Evolutionary conservation across 2,797 vertebrate species (phyloP).

Genomic region (Oceanodroma leucorhoa): DNA sequence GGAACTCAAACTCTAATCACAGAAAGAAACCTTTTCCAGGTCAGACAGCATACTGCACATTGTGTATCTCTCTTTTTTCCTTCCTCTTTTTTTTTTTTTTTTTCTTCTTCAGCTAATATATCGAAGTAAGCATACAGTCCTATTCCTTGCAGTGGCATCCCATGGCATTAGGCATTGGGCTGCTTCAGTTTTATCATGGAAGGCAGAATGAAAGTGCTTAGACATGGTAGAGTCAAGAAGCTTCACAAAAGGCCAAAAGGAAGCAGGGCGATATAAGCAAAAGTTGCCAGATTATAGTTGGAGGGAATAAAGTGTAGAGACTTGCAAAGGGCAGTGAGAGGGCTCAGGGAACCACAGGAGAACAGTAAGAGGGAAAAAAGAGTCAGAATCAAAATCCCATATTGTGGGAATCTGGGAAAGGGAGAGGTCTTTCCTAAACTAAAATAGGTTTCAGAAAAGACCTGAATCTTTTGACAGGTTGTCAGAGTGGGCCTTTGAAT

Average conservation of each 20-base stretch:
- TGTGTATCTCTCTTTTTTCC: background rate
- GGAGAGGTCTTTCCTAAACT: background rate
- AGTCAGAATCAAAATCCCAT: background rate
- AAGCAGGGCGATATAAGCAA: background rate
- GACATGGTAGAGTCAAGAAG: background rate
- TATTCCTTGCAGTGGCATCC: background rate
- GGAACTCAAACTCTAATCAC: background rate
- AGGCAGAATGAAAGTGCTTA: background rate
- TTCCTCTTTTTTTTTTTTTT: rapidly evolving
- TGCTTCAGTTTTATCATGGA: background rate
- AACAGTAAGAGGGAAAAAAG: background rate
- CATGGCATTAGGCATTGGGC: background rate
- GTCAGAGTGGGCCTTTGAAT: background rate
- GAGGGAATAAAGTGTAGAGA: background rate
- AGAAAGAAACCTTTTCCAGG: background rate
- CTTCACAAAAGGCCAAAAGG: background rate
- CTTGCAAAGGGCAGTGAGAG: background rate
- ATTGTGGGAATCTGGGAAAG: background rate
- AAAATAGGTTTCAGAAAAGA: background rate
- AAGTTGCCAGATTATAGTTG: background rate
- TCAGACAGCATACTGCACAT: background rate
- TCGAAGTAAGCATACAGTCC: background rate
- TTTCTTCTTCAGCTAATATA: background rate
- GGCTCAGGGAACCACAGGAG: background rate
- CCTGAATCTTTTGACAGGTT: background rate